Evolutionary conservation across 2,888 invertebrate genomes (phyloP).

Genomic region (Drosophila ezoana): DNA sequence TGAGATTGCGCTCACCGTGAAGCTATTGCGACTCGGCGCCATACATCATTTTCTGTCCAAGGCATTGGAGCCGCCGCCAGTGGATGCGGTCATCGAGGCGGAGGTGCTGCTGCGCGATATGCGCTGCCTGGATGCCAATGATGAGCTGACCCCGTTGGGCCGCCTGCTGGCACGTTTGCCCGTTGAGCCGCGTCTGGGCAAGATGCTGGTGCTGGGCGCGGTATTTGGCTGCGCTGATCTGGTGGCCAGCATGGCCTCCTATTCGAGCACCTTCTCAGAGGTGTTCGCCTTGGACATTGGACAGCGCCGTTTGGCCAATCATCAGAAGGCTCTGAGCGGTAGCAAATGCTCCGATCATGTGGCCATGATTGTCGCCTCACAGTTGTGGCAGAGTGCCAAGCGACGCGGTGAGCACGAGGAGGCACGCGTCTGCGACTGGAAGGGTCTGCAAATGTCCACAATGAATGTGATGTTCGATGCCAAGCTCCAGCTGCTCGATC

Average conservation of each 20-base stretch:
- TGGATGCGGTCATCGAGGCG: conserved; percentile 99
- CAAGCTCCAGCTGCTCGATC: conserved; percentile 89
- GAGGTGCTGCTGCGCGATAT: conserved; percentile 94
- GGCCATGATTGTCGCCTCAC: conserved; percentile 96
- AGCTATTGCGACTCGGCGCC: conserved; percentile 93
- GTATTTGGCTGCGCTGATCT: conserved; percentile 96
- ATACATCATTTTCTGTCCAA: conserved; percentile 98
- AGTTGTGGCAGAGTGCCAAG: conserved; percentile 91
- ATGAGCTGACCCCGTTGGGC: conserved; percentile 97
- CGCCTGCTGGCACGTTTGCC: conserved; percentile 96
- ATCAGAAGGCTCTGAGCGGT: conserved; percentile 95
- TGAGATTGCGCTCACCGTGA: conserved; percentile 96
- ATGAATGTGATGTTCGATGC: conserved; percentile 97
- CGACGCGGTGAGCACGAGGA: conserved; percentile 91
- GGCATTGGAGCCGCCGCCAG: conserved; percentile 97
- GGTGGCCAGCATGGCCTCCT: conserved; percentile 96
- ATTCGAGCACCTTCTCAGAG: conserved; percentile 97
- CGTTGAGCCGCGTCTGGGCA: conserved; percentile 97
- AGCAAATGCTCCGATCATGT: conserved; percentile 96
- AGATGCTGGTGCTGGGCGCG: conserved; percentile 98
- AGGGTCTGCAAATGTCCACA: conserved; percentile 94
- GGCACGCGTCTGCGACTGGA: conserved; percentile 94
- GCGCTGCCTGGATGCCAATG: conserved; percentile 94
- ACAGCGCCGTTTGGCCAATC: conserved; percentile 90
- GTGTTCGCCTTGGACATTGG: conserved; percentile 93